These are phyloP conservation scores for Slavum lentiscoides DNA, from an alignment of 2,888 invertebrate genomes.

Conservation along the genomic window DNA sequence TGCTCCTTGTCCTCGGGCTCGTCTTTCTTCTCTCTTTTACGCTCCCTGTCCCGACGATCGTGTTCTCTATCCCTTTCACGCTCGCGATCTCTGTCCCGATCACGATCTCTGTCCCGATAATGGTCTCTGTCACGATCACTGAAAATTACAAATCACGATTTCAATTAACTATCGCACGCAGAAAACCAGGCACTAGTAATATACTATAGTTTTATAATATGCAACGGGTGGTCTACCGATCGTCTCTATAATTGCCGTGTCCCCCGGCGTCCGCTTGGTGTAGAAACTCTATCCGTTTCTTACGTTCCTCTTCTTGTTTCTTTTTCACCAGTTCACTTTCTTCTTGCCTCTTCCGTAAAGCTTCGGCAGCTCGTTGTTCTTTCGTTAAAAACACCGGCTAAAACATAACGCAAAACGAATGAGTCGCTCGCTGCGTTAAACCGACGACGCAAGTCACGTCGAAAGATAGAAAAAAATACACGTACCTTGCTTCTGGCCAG, in stretches of 20 bases:
- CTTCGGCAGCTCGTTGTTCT: conserved; percentile 89
- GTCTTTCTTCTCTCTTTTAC: conserved; percentile 58
- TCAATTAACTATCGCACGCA: too few relatives aligned
- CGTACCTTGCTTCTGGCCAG: conserved; percentile 83
- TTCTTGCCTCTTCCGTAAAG: conserved; percentile 84
- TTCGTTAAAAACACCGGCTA: conserved; percentile 93
- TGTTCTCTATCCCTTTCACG: conserved; percentile 44
- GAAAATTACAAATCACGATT: background rate
- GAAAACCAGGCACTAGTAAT: too few relatives aligned
- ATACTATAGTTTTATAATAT: background rate
- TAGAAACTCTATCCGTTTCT: conserved; percentile 66
- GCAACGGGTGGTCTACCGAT: background rate
- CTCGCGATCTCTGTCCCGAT: conserved; percentile 49
- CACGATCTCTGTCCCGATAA: background rate
- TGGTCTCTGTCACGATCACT: conserved; percentile 48
- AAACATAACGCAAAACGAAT: conserved; percentile 55
- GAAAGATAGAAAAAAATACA: background rate
- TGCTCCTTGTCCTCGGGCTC: conserved; percentile 66
- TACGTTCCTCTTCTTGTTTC: conserved; percentile 70
- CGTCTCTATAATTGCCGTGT: conserved; percentile 26
- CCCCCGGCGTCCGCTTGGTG: conserved; percentile 55
- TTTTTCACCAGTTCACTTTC: conserved; percentile 82
- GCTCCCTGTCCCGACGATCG: conserved; percentile 61
- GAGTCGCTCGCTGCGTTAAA: background rate
- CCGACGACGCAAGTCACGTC: background rate